Evolutionary conservation across 2,888 invertebrate genomes (phyloP).

Genomic region (Epistrophe grossulariae): DNA sequence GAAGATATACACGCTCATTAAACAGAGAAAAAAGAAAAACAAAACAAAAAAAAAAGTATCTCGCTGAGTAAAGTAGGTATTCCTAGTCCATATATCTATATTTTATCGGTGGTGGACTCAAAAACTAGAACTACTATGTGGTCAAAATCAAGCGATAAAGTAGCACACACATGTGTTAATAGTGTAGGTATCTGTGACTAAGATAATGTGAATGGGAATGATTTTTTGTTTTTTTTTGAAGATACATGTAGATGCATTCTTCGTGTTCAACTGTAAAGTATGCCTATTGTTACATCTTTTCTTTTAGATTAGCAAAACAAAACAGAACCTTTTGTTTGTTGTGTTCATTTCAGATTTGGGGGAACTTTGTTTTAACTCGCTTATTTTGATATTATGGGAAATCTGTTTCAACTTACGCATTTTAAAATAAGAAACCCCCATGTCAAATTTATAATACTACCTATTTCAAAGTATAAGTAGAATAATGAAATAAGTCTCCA

Average conservation of each 20-base stretch:
- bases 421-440: no score
- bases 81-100: slow-evolving; percentile 5
- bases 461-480: no score
- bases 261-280: background rate
- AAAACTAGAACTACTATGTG: slow-evolving; percentile 50
- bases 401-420: no score
- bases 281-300: background rate
- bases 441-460: no score
- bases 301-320: background rate
- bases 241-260: slow-evolving; percentile 45
- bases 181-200: slow-evolving; percentile 38
- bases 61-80: background rate
- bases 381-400: no score
- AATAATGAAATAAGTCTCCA: no score
- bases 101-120: slow-evolving; percentile 35
- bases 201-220: slow-evolving; percentile 41
- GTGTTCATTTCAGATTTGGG: no score
- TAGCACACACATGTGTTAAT: slow-evolving; percentile 39
- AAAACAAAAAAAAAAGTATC: slow-evolving; percentile 15
- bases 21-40: slow-evolving; percentile 4
- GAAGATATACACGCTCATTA: slow-evolving; percentile 61
- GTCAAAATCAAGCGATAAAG: slow-evolving; percentile 64
- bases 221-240: background rate
- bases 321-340: no score
- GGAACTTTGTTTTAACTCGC: no score